Base-by-base conservation (phyloP, 2,797 vertebrate genomes). In the Hemibagrus guttatus region DNA sequence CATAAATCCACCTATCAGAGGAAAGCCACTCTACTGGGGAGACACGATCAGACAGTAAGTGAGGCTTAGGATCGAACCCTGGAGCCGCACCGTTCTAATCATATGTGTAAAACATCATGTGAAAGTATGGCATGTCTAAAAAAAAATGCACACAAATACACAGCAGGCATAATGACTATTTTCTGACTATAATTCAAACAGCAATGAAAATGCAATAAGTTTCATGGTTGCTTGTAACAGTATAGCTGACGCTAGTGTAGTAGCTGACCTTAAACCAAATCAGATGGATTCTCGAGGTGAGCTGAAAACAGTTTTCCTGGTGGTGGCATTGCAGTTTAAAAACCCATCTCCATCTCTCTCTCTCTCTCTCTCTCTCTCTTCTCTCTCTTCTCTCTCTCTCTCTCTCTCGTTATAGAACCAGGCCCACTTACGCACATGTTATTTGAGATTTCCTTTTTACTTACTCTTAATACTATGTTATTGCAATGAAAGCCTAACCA, bases 271-370 rank as follows among this genome's bases (percentile, higher is more conserved):
- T 31, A 69, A 39, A 69, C 9, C 21, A 71, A 56, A 28, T 56
- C 14, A 19, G 13, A n/a, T 58, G 19, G 9, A 21, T 58, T 78
- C 28, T 58, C 35, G 28, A 35, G 52, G 31, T 21, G 17, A 35
- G 9, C 26, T 81, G 14, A 54, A 76, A 54, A 17, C 9, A 9
- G 39, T 39, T 46, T 76, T 59, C 81, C 86, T 68, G 61, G 31
- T 83, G 81, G 81, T 68, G 85, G 81, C 3, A n/a, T 26, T 83
- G 78, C 42, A 87, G 72, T 31, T 56, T 39, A 46, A 83, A 26
- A 6, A 68, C 83, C 46, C n/a, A 83, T 69, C 66, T 66, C 64
- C 2, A 9, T 28, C 63, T 64, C 66, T 39, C 31, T 39, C 68
- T 71, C 68, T 71, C 68, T 72, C 69, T 42, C 35, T 72, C 69